phyloP scores from a whole-genome alignment of 2,888 invertebrate genomes.

The Cheilosia soror region DNA sequence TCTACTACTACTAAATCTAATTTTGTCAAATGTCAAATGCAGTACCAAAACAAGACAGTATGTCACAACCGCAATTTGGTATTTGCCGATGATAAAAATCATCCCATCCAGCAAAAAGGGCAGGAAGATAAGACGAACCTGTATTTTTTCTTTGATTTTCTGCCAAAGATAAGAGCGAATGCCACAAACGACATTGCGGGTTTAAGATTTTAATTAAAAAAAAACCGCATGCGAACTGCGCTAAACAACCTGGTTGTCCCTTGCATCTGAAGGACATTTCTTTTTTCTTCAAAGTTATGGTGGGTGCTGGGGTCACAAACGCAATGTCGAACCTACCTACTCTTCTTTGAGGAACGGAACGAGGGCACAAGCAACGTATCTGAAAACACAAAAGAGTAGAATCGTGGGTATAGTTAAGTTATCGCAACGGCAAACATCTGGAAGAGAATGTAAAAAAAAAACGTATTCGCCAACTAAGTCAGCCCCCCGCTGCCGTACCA shows the following conservation, averaged over 20 bases:
- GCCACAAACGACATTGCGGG: slow-evolving; percentile 52
- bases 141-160: slow-evolving; percentile 30
- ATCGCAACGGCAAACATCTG: slow-evolving; percentile 66
- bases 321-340: slow-evolving; percentile 45
- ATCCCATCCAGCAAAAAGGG: slow-evolving; percentile 3
- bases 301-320: slow-evolving; percentile 15
- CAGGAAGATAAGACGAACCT: slow-evolving; percentile 48
- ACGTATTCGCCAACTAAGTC: slow-evolving; percentile 7
- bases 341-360: slow-evolving; percentile 34
- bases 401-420: slow-evolving; percentile 30
- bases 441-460: slow-evolving; percentile 60
- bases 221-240: slow-evolving; percentile 21
- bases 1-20: background rate
- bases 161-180: slow-evolving; percentile 7
- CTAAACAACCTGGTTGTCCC: slow-evolving; percentile 40
- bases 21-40: slow-evolving; percentile 48
- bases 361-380: slow-evolving; percentile 45
- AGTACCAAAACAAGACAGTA: slow-evolving; percentile 25
- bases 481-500: slow-evolving; percentile 20
- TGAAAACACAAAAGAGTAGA: slow-evolving; percentile 1
- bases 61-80: slow-evolving; percentile 45
- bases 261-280: slow-evolving; percentile 64
- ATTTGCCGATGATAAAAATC: slow-evolving; percentile 28
- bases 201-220: slow-evolving; percentile 66
- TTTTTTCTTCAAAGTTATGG: slow-evolving; percentile 33